Evolutionary conservation across 1,140 invertebrate species (phyloP).

Genomic region (Bombus terrestris): DNA sequence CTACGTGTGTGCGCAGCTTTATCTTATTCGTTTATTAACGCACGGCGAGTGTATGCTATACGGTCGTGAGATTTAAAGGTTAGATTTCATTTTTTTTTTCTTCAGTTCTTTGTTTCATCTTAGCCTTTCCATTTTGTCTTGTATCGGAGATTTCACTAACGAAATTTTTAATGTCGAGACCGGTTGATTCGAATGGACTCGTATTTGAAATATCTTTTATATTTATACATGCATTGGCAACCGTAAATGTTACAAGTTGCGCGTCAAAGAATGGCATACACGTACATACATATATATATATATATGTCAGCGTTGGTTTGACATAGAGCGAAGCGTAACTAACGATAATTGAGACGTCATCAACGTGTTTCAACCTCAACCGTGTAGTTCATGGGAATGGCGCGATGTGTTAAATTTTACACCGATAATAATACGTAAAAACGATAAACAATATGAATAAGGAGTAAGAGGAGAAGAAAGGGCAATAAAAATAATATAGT

Average conservation of each 20-base stretch:
- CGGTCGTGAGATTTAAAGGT: conserved; percentile 6
- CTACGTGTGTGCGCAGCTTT: conserved; percentile 61
- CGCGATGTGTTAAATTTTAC: conserved; percentile 12
- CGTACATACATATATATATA: too few relatives aligned
- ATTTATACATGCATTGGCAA: conserved; percentile 6
- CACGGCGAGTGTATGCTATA: neutral
- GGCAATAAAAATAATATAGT: neutral
- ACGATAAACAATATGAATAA: neutral
- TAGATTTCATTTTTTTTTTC: conserved; percentile 30
- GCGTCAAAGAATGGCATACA: neutral
- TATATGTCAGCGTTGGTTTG: neutral
- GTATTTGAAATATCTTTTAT: neutral
- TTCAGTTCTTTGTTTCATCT: neutral
- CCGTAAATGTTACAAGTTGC: conserved; percentile 34
- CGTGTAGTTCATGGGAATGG: conserved; percentile 15
- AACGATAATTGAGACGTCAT: conserved; percentile 52
- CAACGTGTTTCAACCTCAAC: neutral
- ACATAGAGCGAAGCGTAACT: conserved; percentile 13
- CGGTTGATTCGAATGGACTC: neutral
- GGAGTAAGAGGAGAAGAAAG: neutral
- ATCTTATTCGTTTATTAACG: conserved; percentile 27
- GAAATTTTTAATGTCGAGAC: too few relatives aligned
- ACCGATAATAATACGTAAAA: neutral
- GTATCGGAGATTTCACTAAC: neutral
- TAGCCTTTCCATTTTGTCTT: neutral